Conservation (phyloP, 2,888 invertebrate genomes). For the Anaspis maculata region DNA sequence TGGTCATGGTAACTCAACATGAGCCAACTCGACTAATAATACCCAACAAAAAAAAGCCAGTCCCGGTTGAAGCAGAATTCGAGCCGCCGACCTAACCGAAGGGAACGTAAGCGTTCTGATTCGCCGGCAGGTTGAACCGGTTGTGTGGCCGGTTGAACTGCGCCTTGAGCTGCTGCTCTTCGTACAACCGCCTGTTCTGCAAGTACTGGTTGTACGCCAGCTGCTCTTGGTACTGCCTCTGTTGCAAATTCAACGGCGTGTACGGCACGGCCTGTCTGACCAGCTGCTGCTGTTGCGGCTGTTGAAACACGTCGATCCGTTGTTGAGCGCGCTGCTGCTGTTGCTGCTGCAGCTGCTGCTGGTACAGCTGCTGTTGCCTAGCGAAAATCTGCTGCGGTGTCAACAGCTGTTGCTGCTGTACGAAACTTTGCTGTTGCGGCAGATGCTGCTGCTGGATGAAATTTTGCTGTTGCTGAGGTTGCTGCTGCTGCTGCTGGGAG, state of each 20-base stretch:
- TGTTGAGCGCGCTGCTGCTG: slow-evolving; percentile 10
- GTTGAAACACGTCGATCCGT: slow-evolving; percentile 11
- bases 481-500: slow-evolving; percentile 16
- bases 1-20: no score
- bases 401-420: slow-evolving; percentile 25
- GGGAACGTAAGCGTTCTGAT: slow-evolving; percentile 23
- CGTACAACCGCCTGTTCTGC: slow-evolving; percentile 25
- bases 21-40: no score
- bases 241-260: slow-evolving; percentile 23
- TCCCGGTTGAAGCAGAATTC: no score
- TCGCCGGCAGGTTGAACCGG: slow-evolving; percentile 28
- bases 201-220: slow-evolving; percentile 25
- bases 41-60: no score
- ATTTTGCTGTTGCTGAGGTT: slow-evolving; percentile 9
- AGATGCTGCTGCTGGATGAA: slow-evolving; percentile 3
- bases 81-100: no score
- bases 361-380: slow-evolving; percentile 13
- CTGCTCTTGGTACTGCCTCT: slow-evolving; percentile 25
- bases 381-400: slow-evolving; percentile 17
- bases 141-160: slow-evolving; percentile 31
- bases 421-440: slow-evolving; percentile 5
- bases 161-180: slow-evolving; percentile 27
- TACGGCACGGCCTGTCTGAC: slow-evolving; percentile 24
- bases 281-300: slow-evolving; percentile 4
- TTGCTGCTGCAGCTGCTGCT: slow-evolving; percentile 9